Base-by-base conservation (phyloP, 2,888 invertebrate genomes). In the Amblyteles armatorius region DNA sequence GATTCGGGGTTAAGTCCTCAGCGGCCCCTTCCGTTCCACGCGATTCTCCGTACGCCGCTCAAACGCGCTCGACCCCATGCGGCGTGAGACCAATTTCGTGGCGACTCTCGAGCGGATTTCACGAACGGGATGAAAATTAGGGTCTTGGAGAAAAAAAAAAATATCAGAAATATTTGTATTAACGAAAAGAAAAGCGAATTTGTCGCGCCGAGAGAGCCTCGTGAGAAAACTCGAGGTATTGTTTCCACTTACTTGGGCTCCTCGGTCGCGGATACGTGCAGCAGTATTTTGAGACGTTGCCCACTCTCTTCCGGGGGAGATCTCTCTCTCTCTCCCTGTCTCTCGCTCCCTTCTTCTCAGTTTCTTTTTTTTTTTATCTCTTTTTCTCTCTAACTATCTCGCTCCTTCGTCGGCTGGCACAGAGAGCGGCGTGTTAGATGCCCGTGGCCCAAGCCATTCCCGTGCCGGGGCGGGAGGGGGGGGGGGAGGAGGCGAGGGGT, bases 191-290 rank as follows among this genome's bases (percentile, higher is more conserved):
- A 7, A 19, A 40, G n/a, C 19, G 36, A 68, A 55, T 40, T 78
- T 57, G 63, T 60, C 29, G 40, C 60, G n/a, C 13, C 44, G 60
- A 57, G 48, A 60, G 69, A 82, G 40, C 71, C n/a, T n/a, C 81
- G 84, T 78, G 84, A 80, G 81, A 79, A 57, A 82, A 83, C 82
- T 82, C 82, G 67, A 82, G 57, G 84, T 82, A 85, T 87, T 88
- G 88, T 85, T 90, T 90, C 80, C 89, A 91, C 92, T 92, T 92
- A 92, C 92, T 91, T 92, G 92, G 89, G 78, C 89, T 90, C 89
- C 72, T 77, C 73, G 77, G 40, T 79, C 79, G 88, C 85, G 87
- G 78, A 86, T 88, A 87, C 86, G 86, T 85, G 86, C 82, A 83
- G 81, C 82, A 77, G 87, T 91, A 91, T 91, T 92, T 92, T 90